Evolutionary conservation across 2,888 invertebrate genomes (phyloP).

Genomic region (Hedychridium roseum): DNA sequence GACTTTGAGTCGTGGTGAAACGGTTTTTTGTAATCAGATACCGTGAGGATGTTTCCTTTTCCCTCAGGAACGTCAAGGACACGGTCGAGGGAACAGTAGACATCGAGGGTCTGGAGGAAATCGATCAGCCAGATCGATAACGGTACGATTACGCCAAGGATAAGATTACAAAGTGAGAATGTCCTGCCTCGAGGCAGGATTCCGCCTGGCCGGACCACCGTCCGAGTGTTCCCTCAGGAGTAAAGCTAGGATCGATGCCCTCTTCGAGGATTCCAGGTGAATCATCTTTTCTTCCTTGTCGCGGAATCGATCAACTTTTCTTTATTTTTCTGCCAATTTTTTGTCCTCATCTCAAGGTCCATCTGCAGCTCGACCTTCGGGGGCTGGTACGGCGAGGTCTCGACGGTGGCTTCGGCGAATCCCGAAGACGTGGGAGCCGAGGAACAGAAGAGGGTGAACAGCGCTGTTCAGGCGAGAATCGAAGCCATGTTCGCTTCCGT

Average conservation of each 20-base stretch:
- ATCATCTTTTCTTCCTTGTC: too few species aligned
- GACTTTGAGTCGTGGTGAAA: too few species aligned
- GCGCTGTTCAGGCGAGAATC: slow-evolving; percentile 85
- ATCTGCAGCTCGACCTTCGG: slow-evolving; percentile 63
- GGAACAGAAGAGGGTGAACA: slow-evolving; percentile 66
- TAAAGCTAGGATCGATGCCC: slow-evolving; percentile 75
- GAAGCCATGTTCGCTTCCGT: slow-evolving; percentile 78
- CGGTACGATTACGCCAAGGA: too few species aligned
- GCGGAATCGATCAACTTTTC: too few species aligned
- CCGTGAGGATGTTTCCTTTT: too few species aligned
- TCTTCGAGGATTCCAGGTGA: slow-evolving; percentile 77
- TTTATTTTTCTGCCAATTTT: too few species aligned
- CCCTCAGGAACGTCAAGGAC: too few species aligned
- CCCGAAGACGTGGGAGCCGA: slow-evolving; percentile 58
- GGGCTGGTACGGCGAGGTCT: slow-evolving; percentile 47
- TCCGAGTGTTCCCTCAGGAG: slow-evolving; percentile 60
- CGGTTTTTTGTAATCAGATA: too few species aligned
- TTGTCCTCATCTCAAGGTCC: slow-evolving; percentile 53
- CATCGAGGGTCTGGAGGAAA: too few species aligned
- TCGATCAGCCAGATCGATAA: too few species aligned
- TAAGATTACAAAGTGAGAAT: too few species aligned
- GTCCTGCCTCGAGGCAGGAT: slow-evolving; percentile 54
- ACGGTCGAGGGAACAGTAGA: too few species aligned
- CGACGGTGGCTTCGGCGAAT: slow-evolving; percentile 32
- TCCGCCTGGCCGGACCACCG: slow-evolving; percentile 55